These are phyloP conservation scores for Onchidella celtica DNA, from an alignment of 2,888 invertebrate species.

Conservation along the genomic window DNA sequence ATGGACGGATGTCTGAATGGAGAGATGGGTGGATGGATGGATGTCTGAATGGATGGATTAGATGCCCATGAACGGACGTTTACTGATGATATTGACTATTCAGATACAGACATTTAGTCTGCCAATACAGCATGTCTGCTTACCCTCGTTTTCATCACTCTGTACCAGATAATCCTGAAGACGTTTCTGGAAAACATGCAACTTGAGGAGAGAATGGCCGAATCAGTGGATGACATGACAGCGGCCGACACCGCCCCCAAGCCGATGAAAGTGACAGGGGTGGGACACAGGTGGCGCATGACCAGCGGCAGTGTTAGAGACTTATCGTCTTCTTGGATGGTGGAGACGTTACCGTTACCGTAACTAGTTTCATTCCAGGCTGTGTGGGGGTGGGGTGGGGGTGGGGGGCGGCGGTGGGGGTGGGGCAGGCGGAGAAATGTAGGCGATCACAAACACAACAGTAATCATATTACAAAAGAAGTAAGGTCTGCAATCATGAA, in stretches of 20 bases:
- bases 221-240: slow-evolving; percentile 99
- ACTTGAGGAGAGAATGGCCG: slow-evolving; percentile 97
- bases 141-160: slow-evolving; percentile 89
- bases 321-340: slow-evolving; percentile 87
- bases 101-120: neutral
- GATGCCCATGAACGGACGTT: neutral
- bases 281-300: slow-evolving; percentile 96
- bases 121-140: too few relatives aligned
- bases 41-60: neutral
- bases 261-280: slow-evolving; percentile 97
- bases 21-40: neutral
- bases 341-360: slow-evolving; percentile 74
- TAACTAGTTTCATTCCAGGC: slow-evolving; percentile 98
- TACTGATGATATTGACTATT: neutral
- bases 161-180: slow-evolving; percentile 97
- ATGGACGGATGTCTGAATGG: neutral
- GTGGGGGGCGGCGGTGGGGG: too few relatives aligned
- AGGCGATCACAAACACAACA: too few relatives aligned
- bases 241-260: slow-evolving; percentile 99
- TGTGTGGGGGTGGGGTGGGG: too few relatives aligned
- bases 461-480: too few relatives aligned
- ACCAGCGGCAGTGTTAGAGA: slow-evolving; percentile 98
- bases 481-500: too few relatives aligned
- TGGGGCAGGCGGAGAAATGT: too few relatives aligned
- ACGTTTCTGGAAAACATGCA: slow-evolving; percentile 99